phyloP scores from a whole-genome alignment of 2,888 invertebrate genomes.

The Hypolimnas misippus region DNA sequence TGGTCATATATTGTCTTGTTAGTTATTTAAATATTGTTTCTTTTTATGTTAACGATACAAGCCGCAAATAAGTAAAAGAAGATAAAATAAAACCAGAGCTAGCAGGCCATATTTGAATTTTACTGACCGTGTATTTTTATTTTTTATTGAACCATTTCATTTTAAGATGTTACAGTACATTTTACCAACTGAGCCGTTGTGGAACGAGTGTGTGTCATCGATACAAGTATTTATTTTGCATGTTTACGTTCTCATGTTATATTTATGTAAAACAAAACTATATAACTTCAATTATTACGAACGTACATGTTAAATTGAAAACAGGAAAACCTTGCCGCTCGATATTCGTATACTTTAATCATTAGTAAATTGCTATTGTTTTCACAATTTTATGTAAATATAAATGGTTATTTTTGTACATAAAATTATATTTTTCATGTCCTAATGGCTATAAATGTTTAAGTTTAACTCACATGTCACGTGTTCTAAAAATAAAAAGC shows the following conservation, averaged over 20 bases:
- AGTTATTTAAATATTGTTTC: no score
- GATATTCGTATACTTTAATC: constrained; percentile 29
- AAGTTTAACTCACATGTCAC: not conserved
- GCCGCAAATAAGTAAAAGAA: no score
- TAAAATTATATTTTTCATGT: not conserved
- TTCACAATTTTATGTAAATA: constrained; percentile 27
- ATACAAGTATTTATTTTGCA: constrained; percentile 26
- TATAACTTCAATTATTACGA: constrained; percentile 34
- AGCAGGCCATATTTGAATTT: no score
- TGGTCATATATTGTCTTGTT: no score
- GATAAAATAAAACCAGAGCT: no score
- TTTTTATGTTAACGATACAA: no score
- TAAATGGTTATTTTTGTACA: constrained; percentile 12
- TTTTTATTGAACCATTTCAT: not conserved
- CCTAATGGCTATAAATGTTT: not conserved
- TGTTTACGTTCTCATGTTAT: constrained; percentile 27
- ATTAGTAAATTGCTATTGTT: constrained; percentile 41
- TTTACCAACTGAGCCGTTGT: no score
- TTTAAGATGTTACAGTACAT: not conserved
- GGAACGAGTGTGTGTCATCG: constrained; percentile 10
- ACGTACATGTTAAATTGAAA: constrained; percentile 50
- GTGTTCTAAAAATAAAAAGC: no score
- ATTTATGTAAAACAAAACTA: constrained; percentile 30
- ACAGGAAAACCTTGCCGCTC: constrained; percentile 59
- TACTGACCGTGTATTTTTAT: no score